Evolutionary conservation across 1,140 invertebrate genomes (phyloP).

Genomic region (Xylocopa sonorina): DNA sequence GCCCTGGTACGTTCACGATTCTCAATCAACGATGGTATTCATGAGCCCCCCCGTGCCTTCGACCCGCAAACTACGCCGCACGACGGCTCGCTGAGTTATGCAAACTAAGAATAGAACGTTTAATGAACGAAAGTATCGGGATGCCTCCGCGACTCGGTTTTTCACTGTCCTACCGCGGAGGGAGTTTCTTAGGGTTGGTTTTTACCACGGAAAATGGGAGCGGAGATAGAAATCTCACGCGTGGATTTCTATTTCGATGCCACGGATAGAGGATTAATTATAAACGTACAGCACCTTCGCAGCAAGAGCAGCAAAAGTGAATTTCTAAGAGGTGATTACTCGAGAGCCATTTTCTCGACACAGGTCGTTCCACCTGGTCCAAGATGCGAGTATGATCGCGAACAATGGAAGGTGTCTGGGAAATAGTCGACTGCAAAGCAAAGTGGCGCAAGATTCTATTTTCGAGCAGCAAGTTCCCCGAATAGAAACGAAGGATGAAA

Average conservation of each 20-base stretch:
- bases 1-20: conserved; percentile 63
- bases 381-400: no score
- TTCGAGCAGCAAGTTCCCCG: conserved; percentile 18
- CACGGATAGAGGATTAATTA: no score
- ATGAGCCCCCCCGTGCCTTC: conserved; percentile 54
- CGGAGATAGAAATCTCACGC: no score
- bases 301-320: no score
- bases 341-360: no score
- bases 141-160: conserved; percentile 54
- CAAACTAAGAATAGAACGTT: conserved; percentile 56
- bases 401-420: not conserved
- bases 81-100: conserved; percentile 27
- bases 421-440: not conserved
- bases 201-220: not conserved
- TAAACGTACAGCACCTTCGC: not conserved
- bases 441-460: not conserved
- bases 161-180: conserved; percentile 31
- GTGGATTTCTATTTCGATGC: no score
- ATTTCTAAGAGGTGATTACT: no score
- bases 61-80: conserved; percentile 30
- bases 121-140: conserved; percentile 62
- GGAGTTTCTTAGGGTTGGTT: not conserved
- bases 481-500: conserved; percentile 2
- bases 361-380: no score
- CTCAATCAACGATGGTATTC: conserved; percentile 78